Percentiles rank a stretch among this genome's conserved stretches.
Evolutionary conservation across 2,797 vertebrate species (phyloP).

Genomic region (Bovichtus variegatus): DNA sequence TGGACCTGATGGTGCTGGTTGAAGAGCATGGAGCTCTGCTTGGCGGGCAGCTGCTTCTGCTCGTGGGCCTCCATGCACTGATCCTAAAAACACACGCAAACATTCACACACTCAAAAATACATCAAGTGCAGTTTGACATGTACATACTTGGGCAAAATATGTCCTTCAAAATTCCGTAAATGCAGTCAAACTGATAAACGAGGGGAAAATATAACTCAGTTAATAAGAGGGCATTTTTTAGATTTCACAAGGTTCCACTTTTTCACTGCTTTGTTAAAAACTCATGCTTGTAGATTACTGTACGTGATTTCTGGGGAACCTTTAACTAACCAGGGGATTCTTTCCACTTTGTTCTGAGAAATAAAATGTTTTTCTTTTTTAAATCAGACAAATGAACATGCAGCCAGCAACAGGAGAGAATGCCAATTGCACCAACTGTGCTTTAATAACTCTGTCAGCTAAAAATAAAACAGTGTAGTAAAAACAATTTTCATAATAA

Average conservation of each 20-base stretch:
- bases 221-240: not conserved
- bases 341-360: constrained; percentile 29
- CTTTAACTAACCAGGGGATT: constrained; percentile 19
- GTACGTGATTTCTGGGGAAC: not conserved
- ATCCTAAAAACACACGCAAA: constrained; percentile 83
- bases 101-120: not conserved
- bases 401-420: constrained; percentile 23
- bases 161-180: not conserved
- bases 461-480: constrained; percentile 30
- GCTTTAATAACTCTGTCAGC: constrained; percentile 6
- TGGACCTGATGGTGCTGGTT: constrained; percentile 92
- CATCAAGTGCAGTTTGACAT: not conserved
- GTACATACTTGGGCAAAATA: not conserved
- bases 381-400: constrained; percentile 33
- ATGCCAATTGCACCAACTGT: constrained; percentile 32
- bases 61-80: constrained; percentile 89
- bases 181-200: not conserved
- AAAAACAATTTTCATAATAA: not conserved
- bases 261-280: constrained; percentile 12
- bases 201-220: not conserved
- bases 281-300: constrained; percentile 16
- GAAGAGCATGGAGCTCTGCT: constrained; percentile 81
- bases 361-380: constrained; percentile 31
- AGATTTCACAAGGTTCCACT: not conserved
- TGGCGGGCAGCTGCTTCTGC: constrained; percentile 83